Evolutionary conservation across 2,888 invertebrate genomes (phyloP), one percentile per base, ranked within the genome.

Genomic region (Pharmacophagus antenor): DNA sequence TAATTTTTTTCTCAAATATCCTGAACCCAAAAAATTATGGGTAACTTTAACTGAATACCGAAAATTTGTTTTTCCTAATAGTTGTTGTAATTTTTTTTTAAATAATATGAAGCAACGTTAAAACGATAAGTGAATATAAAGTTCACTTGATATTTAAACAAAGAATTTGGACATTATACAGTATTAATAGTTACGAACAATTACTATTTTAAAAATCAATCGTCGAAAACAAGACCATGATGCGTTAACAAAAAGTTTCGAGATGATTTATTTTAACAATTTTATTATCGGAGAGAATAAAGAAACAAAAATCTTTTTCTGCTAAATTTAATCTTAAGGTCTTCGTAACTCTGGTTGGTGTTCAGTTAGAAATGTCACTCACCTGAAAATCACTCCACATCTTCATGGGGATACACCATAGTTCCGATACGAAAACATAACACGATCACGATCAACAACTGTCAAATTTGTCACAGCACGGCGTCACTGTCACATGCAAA

Each of bases 321-420:
- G 15, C 12, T 23, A 41, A 50, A 48, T 25, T 52, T 8, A 18
- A 42, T n/a, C 21, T 22, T 2, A 18, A 42, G 7, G 23, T 7
- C 25, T 44, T 50, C 17, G 42, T 42, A 49, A 44, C 44, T 44
- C 27, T 25, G 17, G n/a, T 7, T 44, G n/a, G n/a, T 27, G 3
- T n/a, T 25, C 5, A 27, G 22, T 64, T 65, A 67, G 15, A 52
- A 54, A 6, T 58, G 62, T 50, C 48, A 73, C 89, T 87, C 73
- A 90, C 90, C 88, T 90, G 90, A 75, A 90, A 89, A 85, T 90
- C 90, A 90, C 90, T 90, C 90, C 90, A 90, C 90, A 90, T 90
- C 84, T 90, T 90, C 90, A 90, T 90, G 78, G 85, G 89, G 84
- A 90, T 89, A 84, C 87, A 90, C 85, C 90, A 90, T 90, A 89